Evolutionary conservation across 2,113 vertebrate genomes (phyloP), one percentile per base, ranked within the genome.

Genomic region (Chionomys nivalis): DNA sequence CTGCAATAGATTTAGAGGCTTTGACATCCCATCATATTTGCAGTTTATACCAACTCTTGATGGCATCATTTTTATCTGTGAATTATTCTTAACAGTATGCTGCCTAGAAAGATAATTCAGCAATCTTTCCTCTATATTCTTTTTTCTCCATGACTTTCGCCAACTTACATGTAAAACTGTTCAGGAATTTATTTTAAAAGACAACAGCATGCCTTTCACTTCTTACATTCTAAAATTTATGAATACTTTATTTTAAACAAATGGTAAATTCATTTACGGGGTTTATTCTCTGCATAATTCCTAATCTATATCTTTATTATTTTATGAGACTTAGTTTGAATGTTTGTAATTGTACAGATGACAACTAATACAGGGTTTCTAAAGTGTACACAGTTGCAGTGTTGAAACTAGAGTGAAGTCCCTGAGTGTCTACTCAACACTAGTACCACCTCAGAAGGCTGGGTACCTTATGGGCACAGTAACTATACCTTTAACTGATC

Each of bases 191-290:
- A 33, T 89, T 61, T 36, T 78, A 58, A 77, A 90, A 28, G 36
- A 4, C n/a, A 85, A 82, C 76, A 86, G 10, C 21, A 44, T 90
- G 68, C 68, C 33, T 61, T 58, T 86, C 9, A 42, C 76, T 93
- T 66, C 83, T 58, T 94, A 0, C 55, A 92, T 28, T 95, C 93
- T 77, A 72, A 90, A 92, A 87, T 39, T 78, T 90, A 5, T 19
- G 2, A 90, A 26, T 33, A 83, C 66, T 90, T 89, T 75, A 83
- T 58, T 52, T 36, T 83, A 58, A 92, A 65, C 7, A 95, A 39
- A 44, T 83, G 42, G 23, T 75, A 72, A 87, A 78, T 49, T 63
- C 16, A 55, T 93, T 91, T 88, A 86, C 7, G 85, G 11, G 44
- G 26, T 72, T 96, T 49, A 75, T 90, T 92, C 7, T 83, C 47